Conservation (phyloP, 2,797 vertebrate species). For the Cirrhinus molitorella region DNA sequence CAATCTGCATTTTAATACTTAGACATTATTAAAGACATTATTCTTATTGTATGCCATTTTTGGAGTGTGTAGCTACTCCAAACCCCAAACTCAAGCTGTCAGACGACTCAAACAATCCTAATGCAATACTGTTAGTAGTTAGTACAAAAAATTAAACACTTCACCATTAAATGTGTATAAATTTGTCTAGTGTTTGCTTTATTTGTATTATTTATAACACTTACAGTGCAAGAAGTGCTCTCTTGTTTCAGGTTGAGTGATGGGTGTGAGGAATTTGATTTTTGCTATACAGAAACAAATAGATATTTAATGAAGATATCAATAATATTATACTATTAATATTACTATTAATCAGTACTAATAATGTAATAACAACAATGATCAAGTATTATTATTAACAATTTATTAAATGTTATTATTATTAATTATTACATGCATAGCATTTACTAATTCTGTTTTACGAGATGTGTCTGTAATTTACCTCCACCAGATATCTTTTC, state of each 20-base stretch:
- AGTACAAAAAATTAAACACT: background rate
- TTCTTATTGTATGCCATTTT: no score
- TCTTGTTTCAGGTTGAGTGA: constrained; percentile 49
- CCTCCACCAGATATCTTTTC: constrained; percentile 39
- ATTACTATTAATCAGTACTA: background rate
- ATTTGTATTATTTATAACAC: background rate
- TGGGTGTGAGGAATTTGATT: constrained; percentile 28
- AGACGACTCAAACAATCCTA: background rate
- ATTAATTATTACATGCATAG: background rate
- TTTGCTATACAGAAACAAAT: constrained; percentile 20
- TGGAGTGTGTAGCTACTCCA: no score
- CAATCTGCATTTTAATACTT: background rate
- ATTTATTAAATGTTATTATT: background rate
- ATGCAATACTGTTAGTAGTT: background rate
- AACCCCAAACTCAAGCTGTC: background rate
- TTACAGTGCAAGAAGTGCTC: constrained; percentile 57
- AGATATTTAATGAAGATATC: background rate
- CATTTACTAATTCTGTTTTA: background rate
- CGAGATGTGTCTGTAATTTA: constrained; percentile 15
- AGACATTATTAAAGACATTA: no score
- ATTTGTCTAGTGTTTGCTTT: background rate
- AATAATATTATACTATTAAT: background rate
- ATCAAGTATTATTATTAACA: no score
- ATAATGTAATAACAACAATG: no score
- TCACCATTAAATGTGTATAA: background rate